Evolutionary conservation across 2,888 invertebrate genomes (phyloP).

Genomic region (Brachypterus glaber): DNA sequence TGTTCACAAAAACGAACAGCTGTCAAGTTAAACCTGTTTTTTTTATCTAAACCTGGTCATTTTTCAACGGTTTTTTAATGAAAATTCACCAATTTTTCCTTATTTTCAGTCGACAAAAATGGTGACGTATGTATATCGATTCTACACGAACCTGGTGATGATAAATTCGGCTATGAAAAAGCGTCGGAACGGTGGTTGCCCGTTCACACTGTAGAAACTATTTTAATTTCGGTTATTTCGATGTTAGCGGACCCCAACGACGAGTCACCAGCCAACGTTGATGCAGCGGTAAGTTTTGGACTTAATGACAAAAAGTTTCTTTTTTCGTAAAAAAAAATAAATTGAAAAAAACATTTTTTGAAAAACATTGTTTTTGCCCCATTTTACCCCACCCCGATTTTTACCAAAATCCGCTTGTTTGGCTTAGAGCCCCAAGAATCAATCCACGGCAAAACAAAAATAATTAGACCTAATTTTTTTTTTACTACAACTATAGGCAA

Average conservation of each 20-base stretch:
- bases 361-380: no score
- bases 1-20: no score
- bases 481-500: no score
- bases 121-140: constrained; percentile 99
- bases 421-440: no score
- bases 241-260: constrained; percentile 99
- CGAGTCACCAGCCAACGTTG: constrained; percentile 98
- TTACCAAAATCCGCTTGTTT: no score
- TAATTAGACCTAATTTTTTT: no score
- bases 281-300: constrained; percentile 87
- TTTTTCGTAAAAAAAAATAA: no score
- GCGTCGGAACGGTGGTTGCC: constrained; percentile 98
- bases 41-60: constrained; percentile 17
- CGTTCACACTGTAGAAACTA: constrained; percentile 97
- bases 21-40: constrained; percentile 2
- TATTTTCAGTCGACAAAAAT: constrained; percentile 78
- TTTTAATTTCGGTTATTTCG: constrained; percentile 97
- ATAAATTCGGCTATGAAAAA: constrained; percentile 97
- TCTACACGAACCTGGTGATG: constrained; percentile 97
- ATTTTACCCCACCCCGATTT: no score
- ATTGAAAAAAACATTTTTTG: no score
- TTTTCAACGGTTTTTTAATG: constrained; percentile 22
- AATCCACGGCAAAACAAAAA: no score
- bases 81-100: constrained; percentile 24
- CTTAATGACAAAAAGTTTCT: no score